Evolutionary conservation across 2,113 vertebrate genomes (phyloP), one percentile per base, ranked within the genome.

Genomic region (Mirounga angustirostris): DNA sequence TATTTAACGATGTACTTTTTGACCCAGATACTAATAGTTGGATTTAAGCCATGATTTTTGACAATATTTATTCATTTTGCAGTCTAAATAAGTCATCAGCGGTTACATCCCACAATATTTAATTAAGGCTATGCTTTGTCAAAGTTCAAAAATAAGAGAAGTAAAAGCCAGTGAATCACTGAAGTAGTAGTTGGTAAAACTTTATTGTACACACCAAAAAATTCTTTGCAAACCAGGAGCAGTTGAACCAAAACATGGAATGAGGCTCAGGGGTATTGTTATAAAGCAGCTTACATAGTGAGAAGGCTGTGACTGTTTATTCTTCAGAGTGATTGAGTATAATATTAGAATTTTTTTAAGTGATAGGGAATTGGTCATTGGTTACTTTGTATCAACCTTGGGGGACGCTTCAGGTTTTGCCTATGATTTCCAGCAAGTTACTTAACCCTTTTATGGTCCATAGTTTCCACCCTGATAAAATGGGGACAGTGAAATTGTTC

Each of bases 21-120:
- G 50, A 40, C 33, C 9, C 58, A 79, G 73, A 24, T 76, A 73
- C n/a, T 86, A 50, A 83, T 80, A 78, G 46, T 52, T 69, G 13
- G 59, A 33, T 63, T 36, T 54, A 93, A 96, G 30, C 71, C 71
- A 63, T 92, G 33, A 69, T 80, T 95, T 91, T 36, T 36, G 67
- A 69, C 5, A 8, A 0, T 76, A 90, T 58, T 67, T 71, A 78
- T 69, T 94, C 18, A 76, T 95, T 91, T 96, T 67, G 85, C 21
- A 67, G 59, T 81, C 50, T 63, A 52, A 92, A 71, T 63, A 83
- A 92, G 33, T 71, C 96, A 73, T 15, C 59, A 85, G 1, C 78
- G 26, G 33, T 78, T 91, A 54, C 16, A 87, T 67, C 87, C 61
- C 69, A 59, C 19, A 54, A 5, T 79, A n/a, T 76, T 90, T 76